A percentile compares a stretch with the other conserved stretches of the same genome.
These are phyloP conservation scores for Belonocnema kinseyi DNA, from an alignment of 1,140 invertebrate genomes.

Conservation along the genomic window DNA sequence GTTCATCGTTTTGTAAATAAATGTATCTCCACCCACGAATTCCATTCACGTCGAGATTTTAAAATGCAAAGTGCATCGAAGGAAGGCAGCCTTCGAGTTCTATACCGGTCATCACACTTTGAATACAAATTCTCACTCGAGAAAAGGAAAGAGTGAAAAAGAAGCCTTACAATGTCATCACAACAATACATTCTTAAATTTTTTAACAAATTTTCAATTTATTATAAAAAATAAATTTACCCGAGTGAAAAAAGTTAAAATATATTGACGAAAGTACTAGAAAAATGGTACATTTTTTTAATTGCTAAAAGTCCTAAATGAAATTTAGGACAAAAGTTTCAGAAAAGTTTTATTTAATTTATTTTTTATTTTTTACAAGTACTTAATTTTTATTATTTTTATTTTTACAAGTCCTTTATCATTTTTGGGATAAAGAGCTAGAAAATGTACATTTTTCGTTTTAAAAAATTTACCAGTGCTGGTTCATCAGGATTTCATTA, in stretches of 20 bases:
- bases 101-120: constrained; percentile 3
- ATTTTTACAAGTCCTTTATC: too few species aligned
- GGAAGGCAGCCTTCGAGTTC: constrained; percentile 24
- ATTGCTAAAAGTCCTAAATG: too few species aligned
- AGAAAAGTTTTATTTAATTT: too few species aligned
- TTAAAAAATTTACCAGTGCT: too few species aligned
- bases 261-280: too few species aligned
- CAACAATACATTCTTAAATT: background rate
- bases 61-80: constrained; percentile 29
- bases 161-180: background rate
- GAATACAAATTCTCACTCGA: constrained; percentile 15
- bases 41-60: constrained; percentile 8
- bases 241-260: background rate
- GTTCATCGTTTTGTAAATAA: constrained; percentile 16
- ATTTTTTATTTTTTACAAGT: too few species aligned
- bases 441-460: too few species aligned
- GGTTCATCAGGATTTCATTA: too few species aligned
- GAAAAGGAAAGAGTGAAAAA: background rate
- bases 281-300: background rate
- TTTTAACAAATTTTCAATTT: background rate
- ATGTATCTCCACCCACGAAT: background rate
- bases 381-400: too few species aligned
- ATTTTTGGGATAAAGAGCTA: background rate
- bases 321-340: too few species aligned
- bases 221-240: too few species aligned